These are phyloP conservation scores for Phrynocephalus guinanensis DNA, from an alignment of 2,797 vertebrate genomes.

Conservation along the genomic window DNA sequence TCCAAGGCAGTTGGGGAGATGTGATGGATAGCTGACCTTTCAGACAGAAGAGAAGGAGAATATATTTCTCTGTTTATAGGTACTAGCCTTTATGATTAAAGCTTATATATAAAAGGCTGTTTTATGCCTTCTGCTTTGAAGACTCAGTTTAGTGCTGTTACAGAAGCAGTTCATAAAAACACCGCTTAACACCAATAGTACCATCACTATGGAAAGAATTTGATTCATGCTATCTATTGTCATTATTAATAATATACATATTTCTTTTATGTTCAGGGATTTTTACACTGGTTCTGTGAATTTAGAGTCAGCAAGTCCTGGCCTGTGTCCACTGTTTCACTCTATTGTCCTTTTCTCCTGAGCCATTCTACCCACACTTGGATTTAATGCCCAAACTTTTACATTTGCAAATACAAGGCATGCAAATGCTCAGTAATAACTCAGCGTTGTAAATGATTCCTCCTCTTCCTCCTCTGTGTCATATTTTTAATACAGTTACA, in stretches of 20 bases:
- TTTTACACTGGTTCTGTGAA: conserved; percentile 5
- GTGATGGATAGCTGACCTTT: conserved; percentile 39
- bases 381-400: not conserved
- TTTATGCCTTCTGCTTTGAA: conserved; percentile 1
- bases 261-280: not conserved
- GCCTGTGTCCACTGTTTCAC: not conserved
- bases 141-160: conserved; percentile 37
- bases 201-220: not conserved
- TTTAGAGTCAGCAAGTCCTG: conserved; percentile 31
- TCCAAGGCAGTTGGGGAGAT: not conserved
- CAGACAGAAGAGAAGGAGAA: not conserved
- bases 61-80: conserved; percentile 28
- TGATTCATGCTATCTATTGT: not conserved
- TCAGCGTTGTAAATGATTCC: conserved; percentile 14
- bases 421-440: not conserved
- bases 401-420: not conserved
- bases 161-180: conserved; percentile 24
- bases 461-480: not conserved
- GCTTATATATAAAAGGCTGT: conserved; percentile 35
- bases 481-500: conserved; percentile 9
- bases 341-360: not conserved
- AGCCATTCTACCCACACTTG: conserved; percentile 32
- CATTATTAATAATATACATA: not conserved
- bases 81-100: conserved; percentile 42
- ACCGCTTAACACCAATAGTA: not conserved